These are phyloP conservation scores for Abrostola tripartita DNA, from an alignment of 2,888 invertebrate genomes.

Conservation along the genomic window DNA sequence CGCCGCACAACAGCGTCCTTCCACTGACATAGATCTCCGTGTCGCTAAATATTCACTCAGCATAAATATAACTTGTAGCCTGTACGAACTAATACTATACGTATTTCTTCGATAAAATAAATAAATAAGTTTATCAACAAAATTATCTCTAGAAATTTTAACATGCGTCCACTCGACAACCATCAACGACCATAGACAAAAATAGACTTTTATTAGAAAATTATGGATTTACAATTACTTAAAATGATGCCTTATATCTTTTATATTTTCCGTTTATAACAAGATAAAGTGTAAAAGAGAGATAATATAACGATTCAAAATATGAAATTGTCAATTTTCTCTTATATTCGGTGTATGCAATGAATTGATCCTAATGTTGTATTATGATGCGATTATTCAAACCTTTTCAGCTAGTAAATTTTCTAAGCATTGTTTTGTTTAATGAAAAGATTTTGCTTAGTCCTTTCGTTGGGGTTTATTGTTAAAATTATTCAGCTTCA, in stretches of 20 bases:
- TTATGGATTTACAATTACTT: constrained; percentile 69
- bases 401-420: too few species aligned
- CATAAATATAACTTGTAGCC: constrained; percentile 6
- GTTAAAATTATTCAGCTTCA: background rate
- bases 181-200: constrained; percentile 69
- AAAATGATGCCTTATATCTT: constrained; percentile 28
- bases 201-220: constrained; percentile 55
- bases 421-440: too few species aligned
- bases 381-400: too few species aligned
- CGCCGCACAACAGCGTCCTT: constrained; percentile 63
- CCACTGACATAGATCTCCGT: constrained; percentile 36
- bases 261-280: background rate
- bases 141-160: constrained; percentile 62
- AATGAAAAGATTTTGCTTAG: too few species aligned
- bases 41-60: constrained; percentile 15
- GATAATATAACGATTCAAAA: too few species aligned
- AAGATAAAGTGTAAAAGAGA: background rate
- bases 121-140: constrained; percentile 62
- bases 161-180: constrained; percentile 73
- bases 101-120: constrained; percentile 22
- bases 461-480: too few species aligned
- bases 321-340: too few species aligned
- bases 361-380: too few species aligned
- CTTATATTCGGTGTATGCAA: too few species aligned
- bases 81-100: constrained; percentile 1